Evolutionary conservation across 2,888 invertebrate genomes (phyloP).

Genomic region (Noctua fimbriata): DNA sequence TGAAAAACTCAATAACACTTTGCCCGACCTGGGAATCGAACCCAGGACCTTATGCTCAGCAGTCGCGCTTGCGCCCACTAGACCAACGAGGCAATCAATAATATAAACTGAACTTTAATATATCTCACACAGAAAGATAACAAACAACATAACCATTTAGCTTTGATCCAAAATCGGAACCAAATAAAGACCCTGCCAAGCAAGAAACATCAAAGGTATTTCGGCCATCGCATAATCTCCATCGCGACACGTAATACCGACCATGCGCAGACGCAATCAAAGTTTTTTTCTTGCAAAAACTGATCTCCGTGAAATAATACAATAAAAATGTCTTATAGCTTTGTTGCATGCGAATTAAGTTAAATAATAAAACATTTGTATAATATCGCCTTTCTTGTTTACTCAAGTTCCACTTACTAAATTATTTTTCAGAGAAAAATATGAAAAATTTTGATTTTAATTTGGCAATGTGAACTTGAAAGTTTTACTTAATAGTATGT

Average conservation of each 20-base stretch:
- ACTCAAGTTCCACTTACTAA: not conserved
- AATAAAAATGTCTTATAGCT: constrained; percentile 13
- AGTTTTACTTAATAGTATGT: not conserved
- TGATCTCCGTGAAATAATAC: constrained; percentile 21
- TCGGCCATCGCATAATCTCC: constrained; percentile 15
- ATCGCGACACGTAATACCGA: constrained; percentile 46
- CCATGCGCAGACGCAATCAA: constrained; percentile 35
- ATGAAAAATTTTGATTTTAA: not conserved
- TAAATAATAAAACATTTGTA: not conserved
- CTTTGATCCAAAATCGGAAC: constrained; percentile 16
- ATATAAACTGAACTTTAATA: constrained; percentile 2
- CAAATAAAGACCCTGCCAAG: constrained; percentile 17
- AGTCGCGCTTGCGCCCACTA: no score
- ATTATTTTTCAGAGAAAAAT: not conserved
- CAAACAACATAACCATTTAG: not conserved
- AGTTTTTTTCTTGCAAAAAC: constrained; percentile 11
- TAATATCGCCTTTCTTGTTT: not conserved
- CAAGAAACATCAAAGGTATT: constrained; percentile 22
- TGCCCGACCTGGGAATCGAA: no score
- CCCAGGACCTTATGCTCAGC: no score
- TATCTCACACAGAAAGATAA: constrained; percentile 5
- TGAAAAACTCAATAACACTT: no score
- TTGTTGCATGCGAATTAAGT: constrained; percentile 20
- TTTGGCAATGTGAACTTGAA: not conserved
- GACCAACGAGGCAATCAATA: no score